Conservation (phyloP, 2,797 vertebrate genomes). For the Galago senegalensis region DNA sequence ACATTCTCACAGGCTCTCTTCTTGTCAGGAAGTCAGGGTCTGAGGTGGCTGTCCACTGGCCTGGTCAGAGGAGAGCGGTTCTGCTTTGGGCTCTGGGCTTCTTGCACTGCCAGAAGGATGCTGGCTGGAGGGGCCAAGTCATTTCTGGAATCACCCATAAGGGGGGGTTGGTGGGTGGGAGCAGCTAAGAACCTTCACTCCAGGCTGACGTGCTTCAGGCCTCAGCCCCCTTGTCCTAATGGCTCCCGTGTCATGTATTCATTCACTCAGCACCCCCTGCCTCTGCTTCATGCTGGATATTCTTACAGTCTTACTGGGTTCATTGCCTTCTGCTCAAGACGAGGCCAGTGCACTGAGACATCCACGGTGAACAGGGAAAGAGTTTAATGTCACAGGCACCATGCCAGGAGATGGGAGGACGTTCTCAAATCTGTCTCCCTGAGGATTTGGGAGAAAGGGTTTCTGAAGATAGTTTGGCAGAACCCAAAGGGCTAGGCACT, state of each 20-base stretch:
- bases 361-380: too few species aligned
- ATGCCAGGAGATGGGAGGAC: too few species aligned
- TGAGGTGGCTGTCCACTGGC: not conserved
- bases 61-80: not conserved
- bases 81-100: not conserved
- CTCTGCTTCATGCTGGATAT: not conserved
- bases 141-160: not conserved
- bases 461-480: too few species aligned
- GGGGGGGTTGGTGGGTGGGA: rapidly evolving
- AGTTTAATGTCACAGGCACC: too few species aligned
- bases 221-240: not conserved
- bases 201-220: not conserved
- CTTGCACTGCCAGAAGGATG: not conserved
- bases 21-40: not conserved
- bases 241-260: not conserved
- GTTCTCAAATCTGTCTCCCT: too few species aligned
- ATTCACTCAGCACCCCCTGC: not conserved
- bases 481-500: too few species aligned
- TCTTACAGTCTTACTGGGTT: too few species aligned
- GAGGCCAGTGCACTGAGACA: too few species aligned
- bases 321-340: too few species aligned
- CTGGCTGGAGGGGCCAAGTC: not conserved
- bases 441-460: too few species aligned
- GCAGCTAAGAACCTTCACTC: not conserved
- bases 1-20: not conserved